These are phyloP conservation scores for Pitta sordida DNA, from an alignment of 2,113 vertebrate genomes.

Conservation along the genomic window DNA sequence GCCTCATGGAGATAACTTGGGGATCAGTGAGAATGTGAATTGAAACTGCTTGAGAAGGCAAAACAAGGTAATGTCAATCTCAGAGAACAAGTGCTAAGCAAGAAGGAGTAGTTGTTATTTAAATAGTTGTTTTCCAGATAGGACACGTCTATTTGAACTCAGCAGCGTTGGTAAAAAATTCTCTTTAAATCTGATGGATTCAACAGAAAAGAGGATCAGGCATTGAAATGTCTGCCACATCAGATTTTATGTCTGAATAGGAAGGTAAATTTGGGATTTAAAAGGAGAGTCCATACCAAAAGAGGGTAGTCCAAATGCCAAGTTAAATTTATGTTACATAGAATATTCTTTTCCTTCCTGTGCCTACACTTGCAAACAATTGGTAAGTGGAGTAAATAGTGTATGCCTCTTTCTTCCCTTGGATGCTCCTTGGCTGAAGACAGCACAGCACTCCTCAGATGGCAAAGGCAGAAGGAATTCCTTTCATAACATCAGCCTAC, in stretches of 20 bases:
- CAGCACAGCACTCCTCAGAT: neutral
- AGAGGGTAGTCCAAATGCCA: neutral
- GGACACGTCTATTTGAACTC: neutral
- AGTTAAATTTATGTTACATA: neutral
- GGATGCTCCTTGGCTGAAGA: neutral
- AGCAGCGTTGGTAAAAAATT: neutral
- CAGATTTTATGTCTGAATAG: neutral
- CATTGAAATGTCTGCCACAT: neutral
- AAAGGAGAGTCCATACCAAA: neutral
- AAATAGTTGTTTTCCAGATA: neutral
- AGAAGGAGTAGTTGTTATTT: neutral
- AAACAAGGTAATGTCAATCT: neutral
- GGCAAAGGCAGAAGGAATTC: slow-evolving; percentile 30
- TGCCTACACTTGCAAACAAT: neutral
- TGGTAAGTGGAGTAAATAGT: neutral
- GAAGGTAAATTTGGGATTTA: neutral
- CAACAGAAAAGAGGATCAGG: neutral
- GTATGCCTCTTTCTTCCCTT: neutral
- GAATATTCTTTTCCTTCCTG: neutral
- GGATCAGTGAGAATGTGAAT: neutral
- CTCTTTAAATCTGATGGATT: neutral
- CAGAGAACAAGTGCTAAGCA: neutral
- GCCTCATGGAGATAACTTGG: neutral
- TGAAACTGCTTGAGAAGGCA: neutral
- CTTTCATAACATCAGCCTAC: slow-evolving; percentile 33